Percentiles rank a stretch among this genome's conserved stretches.
phyloP scores from a whole-genome alignment of 2,888 invertebrate species.

The Noctua pronuba region DNA sequence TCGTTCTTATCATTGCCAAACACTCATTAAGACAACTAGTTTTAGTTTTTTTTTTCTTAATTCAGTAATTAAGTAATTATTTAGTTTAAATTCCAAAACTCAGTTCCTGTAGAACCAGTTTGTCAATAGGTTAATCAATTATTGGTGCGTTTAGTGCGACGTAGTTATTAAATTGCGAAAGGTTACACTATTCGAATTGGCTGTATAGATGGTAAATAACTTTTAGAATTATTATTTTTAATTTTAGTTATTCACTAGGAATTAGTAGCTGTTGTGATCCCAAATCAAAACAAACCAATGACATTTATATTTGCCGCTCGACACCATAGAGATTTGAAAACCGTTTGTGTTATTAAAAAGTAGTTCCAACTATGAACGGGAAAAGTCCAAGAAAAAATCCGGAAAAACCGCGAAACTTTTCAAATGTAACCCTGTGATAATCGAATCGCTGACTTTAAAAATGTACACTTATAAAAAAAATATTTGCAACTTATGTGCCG shows the following conservation, averaged over 20 bases:
- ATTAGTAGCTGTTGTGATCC: neutral
- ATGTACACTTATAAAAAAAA: conserved; percentile 3
- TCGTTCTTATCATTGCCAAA: conserved; percentile 28
- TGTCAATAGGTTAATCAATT: neutral
- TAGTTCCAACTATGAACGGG: neutral
- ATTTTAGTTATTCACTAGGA: neutral
- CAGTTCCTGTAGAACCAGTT: conserved; percentile 39
- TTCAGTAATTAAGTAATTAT: neutral
- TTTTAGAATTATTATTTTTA: neutral
- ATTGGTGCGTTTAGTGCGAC: conserved; percentile 8
- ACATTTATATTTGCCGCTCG: neutral
- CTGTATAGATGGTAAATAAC: neutral
- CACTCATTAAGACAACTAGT: conserved; percentile 37
- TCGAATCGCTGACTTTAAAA: neutral
- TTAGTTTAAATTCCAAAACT: conserved; percentile 28
- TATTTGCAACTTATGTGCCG: conserved; percentile 10
- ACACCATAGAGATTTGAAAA: neutral
- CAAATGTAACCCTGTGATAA: neutral
- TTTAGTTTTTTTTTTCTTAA: conserved; percentile 1
- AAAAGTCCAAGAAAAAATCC: neutral
- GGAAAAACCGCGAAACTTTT: neutral
- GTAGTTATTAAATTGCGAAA: neutral
- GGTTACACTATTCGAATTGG: neutral
- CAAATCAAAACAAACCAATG: conserved; percentile 15
- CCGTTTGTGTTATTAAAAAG: neutral